Conservation (phyloP, 1,140 invertebrate species). For the Hydropsyche tenuis region DNA sequence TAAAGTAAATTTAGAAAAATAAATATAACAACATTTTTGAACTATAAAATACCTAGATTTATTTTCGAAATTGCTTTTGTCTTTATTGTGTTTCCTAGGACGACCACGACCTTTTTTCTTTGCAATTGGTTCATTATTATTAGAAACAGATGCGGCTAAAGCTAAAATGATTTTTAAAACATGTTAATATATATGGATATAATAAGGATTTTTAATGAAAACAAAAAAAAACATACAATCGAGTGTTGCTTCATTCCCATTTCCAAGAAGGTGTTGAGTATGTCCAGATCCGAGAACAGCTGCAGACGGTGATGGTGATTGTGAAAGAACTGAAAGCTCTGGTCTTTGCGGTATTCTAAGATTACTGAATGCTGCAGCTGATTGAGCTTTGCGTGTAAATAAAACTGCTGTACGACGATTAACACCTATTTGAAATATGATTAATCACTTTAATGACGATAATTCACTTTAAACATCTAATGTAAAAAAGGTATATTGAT, state of each 20-base stretch:
- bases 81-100: conserved; percentile 57
- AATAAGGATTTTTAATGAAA: not conserved
- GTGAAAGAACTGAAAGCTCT: conserved; percentile 55
- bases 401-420: conserved; percentile 84
- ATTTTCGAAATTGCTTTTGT: conserved; percentile 53
- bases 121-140: conserved; percentile 55
- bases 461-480: too few relatives aligned
- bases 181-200: not conserved
- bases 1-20: conserved; percentile 2
- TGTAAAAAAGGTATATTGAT: too few relatives aligned
- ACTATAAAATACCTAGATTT: conserved; percentile 53
- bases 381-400: conserved; percentile 77
- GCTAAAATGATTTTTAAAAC: conserved; percentile 49
- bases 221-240: conserved; percentile 29
- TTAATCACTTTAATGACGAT: too few relatives aligned
- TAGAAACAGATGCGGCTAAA: conserved; percentile 56
- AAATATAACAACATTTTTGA: conserved; percentile 21
- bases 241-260: conserved; percentile 31
- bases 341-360: conserved; percentile 52
- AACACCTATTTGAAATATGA: conserved; percentile 64
- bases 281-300: not conserved
- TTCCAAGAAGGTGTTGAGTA: conserved; percentile 19
- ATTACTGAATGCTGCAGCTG: conserved; percentile 57
- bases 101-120: conserved; percentile 59
- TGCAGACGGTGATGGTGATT: conserved; percentile 5